These are phyloP conservation scores for Helostoma temminkii DNA, from an alignment of 2,797 vertebrate genomes.

Conservation along the genomic window DNA sequence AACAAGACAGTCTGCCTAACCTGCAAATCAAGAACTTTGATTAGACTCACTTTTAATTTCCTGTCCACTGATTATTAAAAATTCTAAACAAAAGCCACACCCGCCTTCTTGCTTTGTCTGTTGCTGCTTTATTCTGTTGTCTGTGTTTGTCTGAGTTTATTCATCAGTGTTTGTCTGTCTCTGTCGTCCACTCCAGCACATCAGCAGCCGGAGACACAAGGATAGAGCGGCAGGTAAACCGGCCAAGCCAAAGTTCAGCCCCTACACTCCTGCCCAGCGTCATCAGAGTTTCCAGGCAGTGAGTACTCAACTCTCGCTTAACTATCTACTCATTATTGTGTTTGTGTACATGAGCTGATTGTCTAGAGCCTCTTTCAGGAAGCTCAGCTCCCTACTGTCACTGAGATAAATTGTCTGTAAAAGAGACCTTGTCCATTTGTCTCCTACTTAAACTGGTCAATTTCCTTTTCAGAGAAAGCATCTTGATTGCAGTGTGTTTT, in stretches of 20 bases:
- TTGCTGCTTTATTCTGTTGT: slow-evolving; percentile 1
- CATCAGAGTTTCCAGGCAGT: slow-evolving; percentile 90
- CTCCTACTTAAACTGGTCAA: no score
- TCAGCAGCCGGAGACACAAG: slow-evolving; percentile 99
- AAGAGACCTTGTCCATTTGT: slow-evolving; percentile 5
- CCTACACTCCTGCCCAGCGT: slow-evolving; percentile 91
- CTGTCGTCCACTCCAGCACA: slow-evolving; percentile 88
- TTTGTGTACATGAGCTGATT: slow-evolving; percentile 33
- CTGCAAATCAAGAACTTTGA: slow-evolving; percentile 34
- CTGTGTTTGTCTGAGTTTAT: slow-evolving; percentile 10
- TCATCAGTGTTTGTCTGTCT: slow-evolving; percentile 14
- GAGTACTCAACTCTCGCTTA: slow-evolving; percentile 72
- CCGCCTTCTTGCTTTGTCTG: background rate
- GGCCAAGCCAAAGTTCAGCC: slow-evolving; percentile 98
- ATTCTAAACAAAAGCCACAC: background rate
- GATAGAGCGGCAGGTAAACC: slow-evolving; percentile 98
- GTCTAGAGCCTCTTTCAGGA: slow-evolving; percentile 44
- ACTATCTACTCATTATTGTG: slow-evolving; percentile 32
- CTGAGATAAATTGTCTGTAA: slow-evolving; percentile 8
- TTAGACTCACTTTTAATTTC: slow-evolving; percentile 41
- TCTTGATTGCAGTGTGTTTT: slow-evolving; percentile 24
- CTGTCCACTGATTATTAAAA: slow-evolving; percentile 32
- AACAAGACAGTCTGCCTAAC: slow-evolving; percentile 32
- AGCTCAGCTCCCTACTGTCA: slow-evolving; percentile 32
- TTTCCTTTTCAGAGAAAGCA: background rate